phyloP scores from a whole-genome alignment of 2,113 vertebrate genomes.

The Ophthalmolycus amberensis region DNA sequence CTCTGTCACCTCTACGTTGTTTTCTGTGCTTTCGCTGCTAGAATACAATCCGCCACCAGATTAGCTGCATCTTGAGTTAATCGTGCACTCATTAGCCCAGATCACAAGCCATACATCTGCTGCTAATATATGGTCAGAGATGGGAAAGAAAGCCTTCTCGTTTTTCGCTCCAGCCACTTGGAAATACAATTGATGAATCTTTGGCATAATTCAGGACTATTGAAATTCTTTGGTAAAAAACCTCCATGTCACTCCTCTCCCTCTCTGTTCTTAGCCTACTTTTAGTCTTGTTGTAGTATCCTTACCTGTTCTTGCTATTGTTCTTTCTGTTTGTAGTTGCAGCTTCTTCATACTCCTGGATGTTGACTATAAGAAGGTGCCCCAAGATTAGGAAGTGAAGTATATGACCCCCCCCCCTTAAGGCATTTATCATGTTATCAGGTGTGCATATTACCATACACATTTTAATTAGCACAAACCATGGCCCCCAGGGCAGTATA shows the following conservation, averaged over 20 bases:
- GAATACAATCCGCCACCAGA: not conserved
- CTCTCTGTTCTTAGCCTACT: not conserved
- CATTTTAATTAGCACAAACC: not conserved
- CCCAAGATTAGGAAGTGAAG: constrained; percentile 1
- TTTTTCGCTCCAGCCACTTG: not conserved
- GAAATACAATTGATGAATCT: not conserved
- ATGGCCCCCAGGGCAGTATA: not conserved
- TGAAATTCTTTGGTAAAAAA: not conserved
- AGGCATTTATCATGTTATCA: not conserved
- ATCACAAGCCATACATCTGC: not conserved
- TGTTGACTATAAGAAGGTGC: not conserved
- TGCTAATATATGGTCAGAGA: not conserved
- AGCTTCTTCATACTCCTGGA: not conserved
- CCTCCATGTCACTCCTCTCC: not conserved
- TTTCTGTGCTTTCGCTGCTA: not conserved
- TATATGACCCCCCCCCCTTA: not conserved
- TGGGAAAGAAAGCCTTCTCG: not conserved
- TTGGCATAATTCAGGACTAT: not conserved
- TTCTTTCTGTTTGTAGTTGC: not conserved
- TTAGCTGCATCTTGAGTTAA: not conserved
- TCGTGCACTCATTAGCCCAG: not conserved
- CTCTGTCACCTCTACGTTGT: not conserved
- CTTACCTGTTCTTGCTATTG: not conserved
- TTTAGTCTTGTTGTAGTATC: not conserved
- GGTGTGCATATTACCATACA: not conserved